phyloP scores from a whole-genome alignment of 2,888 invertebrate species.

The Rhamphomyia laevipes region DNA sequence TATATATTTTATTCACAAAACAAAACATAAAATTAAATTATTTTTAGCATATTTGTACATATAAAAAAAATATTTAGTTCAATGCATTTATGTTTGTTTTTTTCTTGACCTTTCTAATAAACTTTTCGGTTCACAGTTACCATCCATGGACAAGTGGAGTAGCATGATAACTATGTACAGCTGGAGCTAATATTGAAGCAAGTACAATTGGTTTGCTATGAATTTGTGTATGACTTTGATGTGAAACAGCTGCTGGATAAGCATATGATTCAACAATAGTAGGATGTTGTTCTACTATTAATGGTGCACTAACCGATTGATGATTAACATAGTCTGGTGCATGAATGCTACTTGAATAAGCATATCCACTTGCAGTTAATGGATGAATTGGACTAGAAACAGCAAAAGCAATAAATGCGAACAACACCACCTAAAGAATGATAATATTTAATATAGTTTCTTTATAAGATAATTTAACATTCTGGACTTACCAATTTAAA shows the following conservation, averaged over 20 bases:
- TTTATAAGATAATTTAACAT: neutral
- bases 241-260: constrained; percentile 31
- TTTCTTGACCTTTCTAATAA: too few species aligned
- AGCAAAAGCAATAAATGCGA: constrained; percentile 18
- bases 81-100: too few species aligned
- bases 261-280: neutral
- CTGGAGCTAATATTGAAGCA: constrained; percentile 20
- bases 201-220: constrained; percentile 34
- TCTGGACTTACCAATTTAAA: constrained; percentile 3
- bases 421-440: constrained; percentile 19
- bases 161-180: constrained; percentile 16
- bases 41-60: too few species aligned
- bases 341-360: constrained; percentile 8
- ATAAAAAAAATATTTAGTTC: too few species aligned
- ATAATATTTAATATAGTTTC: neutral
- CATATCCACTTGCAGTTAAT: constrained; percentile 5
- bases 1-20: too few species aligned
- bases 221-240: constrained; percentile 41
- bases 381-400: constrained; percentile 14
- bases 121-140: too few species aligned
- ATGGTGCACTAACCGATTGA: neutral
- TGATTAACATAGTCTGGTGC: constrained; percentile 8
- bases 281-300: constrained; percentile 5
- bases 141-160: constrained; percentile 14
- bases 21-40: too few species aligned